Conservation (phyloP, 2,113 vertebrate species). For the Hyla sarda region DNA sequence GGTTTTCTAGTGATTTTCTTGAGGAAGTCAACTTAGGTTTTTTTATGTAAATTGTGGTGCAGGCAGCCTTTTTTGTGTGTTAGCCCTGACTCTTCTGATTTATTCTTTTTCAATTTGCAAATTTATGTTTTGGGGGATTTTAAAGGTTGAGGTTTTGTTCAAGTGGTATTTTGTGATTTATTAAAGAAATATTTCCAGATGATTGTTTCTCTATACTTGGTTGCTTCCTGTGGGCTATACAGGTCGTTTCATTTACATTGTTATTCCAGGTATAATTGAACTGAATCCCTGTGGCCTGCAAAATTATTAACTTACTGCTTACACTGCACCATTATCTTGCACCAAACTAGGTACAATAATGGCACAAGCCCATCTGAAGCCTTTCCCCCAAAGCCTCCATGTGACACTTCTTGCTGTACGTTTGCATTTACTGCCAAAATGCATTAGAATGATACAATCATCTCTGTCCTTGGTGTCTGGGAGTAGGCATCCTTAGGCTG, state of each 20-base stretch:
- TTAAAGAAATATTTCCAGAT: background rate
- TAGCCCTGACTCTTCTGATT: too few species aligned
- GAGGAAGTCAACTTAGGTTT: too few species aligned
- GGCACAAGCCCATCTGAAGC: background rate
- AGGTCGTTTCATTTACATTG: background rate
- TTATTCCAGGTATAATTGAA: background rate
- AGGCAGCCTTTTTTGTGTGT: too few species aligned
- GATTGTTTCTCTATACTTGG: background rate
- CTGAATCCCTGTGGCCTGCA: background rate
- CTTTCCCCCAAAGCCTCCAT: background rate
- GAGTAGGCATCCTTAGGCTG: background rate
- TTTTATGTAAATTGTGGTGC: too few species aligned
- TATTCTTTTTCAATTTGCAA: too few species aligned
- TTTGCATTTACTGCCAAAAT: background rate
- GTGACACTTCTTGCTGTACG: background rate
- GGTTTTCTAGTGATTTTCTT: too few species aligned
- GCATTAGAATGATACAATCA: background rate
- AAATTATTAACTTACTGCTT: background rate
- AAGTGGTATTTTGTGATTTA: background rate
- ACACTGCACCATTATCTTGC: background rate
- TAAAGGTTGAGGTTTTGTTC: background rate
- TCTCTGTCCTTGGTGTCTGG: too few species aligned
- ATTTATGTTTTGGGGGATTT: too few species aligned
- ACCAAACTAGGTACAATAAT: background rate
- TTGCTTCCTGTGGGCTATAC: background rate